These are phyloP conservation scores for Drosophila imparisetae DNA, from an alignment of 2,888 invertebrate genomes.

Conservation along the genomic window DNA sequence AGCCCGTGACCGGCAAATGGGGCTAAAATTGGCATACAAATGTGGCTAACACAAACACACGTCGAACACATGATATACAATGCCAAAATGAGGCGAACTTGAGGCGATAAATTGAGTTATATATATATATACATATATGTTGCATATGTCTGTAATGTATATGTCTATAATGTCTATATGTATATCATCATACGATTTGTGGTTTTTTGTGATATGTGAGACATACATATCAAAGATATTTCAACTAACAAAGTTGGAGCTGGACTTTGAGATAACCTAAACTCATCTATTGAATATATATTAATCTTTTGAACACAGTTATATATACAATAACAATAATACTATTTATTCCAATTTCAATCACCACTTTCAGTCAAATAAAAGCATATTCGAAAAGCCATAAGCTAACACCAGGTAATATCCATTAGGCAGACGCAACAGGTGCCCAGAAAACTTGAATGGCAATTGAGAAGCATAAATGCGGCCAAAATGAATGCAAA, in stretches of 20 bases:
- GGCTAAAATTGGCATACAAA: slow-evolving; percentile 62
- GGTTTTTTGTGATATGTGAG: neutral
- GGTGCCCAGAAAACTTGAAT: slow-evolving; percentile 31
- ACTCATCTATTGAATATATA: neutral
- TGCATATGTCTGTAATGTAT: no score
- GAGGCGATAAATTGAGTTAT: slow-evolving; percentile 5
- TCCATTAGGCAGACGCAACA: slow-evolving; percentile 39
- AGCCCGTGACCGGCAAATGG: slow-evolving; percentile 52
- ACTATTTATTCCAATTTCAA: neutral
- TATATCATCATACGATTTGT: neutral
- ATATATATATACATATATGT: neutral
- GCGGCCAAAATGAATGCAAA: slow-evolving; percentile 13
- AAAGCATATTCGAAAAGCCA: slow-evolving; percentile 4
- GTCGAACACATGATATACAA: slow-evolving; percentile 34
- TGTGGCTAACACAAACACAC: slow-evolving; percentile 52
- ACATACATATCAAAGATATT: neutral
- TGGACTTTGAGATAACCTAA: neutral
- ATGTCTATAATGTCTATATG: no score
- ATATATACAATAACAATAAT: neutral
- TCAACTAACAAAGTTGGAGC: neutral
- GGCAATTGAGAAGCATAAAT: slow-evolving; percentile 18
- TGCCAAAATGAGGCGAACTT: slow-evolving; percentile 16
- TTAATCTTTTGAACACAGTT: neutral
- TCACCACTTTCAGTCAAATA: neutral
- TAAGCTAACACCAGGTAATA: slow-evolving; percentile 29